Conservation (phyloP, 2,797 vertebrate genomes). For the Sebastes taczanowskii region DNA sequence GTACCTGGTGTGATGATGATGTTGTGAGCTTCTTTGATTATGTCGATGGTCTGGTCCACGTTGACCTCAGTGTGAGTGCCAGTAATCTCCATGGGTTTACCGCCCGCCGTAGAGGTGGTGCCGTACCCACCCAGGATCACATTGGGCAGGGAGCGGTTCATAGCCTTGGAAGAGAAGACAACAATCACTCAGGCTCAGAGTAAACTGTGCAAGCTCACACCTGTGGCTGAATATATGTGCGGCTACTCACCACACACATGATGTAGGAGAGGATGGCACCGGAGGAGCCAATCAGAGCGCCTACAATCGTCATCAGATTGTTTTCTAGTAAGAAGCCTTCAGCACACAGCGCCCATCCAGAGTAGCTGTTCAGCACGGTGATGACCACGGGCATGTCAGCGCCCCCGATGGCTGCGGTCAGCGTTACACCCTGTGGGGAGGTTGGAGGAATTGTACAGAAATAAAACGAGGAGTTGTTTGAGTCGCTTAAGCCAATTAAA, state of each 20-base stretch:
- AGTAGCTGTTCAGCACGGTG: conserved; percentile 85
- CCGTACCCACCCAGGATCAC: conserved; percentile 83
- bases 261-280: conserved; percentile 85
- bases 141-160: conserved; percentile 85
- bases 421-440: conserved; percentile 75
- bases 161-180: conserved; percentile 64
- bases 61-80: conserved; percentile 84
- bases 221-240: background rate
- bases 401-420: conserved; percentile 86
- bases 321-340: conserved; percentile 86
- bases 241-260: conserved; percentile 84
- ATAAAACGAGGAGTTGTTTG: background rate
- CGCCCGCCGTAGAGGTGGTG: conserved; percentile 78
- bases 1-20: conserved; percentile 84
- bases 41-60: conserved; percentile 82
- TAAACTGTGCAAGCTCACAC: background rate
- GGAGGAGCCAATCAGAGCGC: conserved; percentile 83
- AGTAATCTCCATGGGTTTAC: conserved; percentile 84
- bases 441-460: background rate
- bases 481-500: background rate
- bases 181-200: background rate
- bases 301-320: conserved; percentile 84
- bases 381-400: conserved; percentile 87
- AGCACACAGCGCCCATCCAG: conserved; percentile 84
- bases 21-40: conserved; percentile 83